Evolutionary conservation across 1,140 invertebrate genomes (phyloP).

Genomic region (Homalodisca vitripennis): DNA sequence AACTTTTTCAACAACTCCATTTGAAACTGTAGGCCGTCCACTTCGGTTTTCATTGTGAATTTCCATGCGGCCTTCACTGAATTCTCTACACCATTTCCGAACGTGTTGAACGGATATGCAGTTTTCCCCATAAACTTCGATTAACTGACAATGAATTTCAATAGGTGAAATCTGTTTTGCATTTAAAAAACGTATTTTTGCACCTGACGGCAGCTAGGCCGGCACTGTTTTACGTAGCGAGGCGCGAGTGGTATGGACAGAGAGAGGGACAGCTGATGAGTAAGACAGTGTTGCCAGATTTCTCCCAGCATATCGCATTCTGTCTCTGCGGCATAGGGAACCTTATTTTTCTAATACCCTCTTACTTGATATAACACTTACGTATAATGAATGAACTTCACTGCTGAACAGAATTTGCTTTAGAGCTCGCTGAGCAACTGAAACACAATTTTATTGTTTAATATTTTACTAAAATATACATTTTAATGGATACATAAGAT

Average conservation of each 20-base stretch:
- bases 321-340: background rate
- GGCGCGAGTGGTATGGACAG: too few species aligned
- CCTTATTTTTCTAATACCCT: background rate
- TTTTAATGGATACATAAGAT: too few species aligned
- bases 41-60: too few species aligned
- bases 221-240: background rate
- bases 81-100: too few species aligned
- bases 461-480: background rate
- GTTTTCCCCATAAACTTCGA: too few species aligned
- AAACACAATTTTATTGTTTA: slow-evolving; percentile 32
- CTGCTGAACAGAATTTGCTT: slow-evolving; percentile 43
- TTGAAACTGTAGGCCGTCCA: too few species aligned
- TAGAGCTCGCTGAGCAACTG: slow-evolving; percentile 42
- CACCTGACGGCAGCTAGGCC: background rate
- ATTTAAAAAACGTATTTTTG: too few species aligned
- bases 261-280: background rate
- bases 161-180: too few species aligned
- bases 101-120: too few species aligned
- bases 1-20: too few species aligned
- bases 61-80: too few species aligned
- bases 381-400: slow-evolving; percentile 38
- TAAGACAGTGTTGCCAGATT: background rate
- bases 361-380: slow-evolving; percentile 10
- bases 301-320: background rate
- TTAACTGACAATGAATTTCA: too few species aligned